These are phyloP conservation scores for Pocillopora grandis DNA, from an alignment of 92 coral and sea anemone species.

Conservation along the genomic window DNA sequence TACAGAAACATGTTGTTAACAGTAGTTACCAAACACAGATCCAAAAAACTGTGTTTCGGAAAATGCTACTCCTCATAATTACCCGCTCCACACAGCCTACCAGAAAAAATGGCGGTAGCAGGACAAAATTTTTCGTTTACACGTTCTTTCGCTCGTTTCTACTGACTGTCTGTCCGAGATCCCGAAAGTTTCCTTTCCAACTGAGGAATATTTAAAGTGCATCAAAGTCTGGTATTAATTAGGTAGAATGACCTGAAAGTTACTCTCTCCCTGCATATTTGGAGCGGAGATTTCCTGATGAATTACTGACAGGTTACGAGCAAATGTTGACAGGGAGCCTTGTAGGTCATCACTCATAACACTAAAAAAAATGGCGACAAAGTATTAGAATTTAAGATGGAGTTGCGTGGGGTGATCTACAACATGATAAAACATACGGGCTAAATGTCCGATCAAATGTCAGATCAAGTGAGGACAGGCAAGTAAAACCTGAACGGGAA, in stretches of 20 bases:
- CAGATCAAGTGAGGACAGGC: too few relatives aligned
- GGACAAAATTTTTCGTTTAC: too few relatives aligned
- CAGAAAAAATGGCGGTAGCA: too few relatives aligned
- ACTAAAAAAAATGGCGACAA: conserved; percentile 44
- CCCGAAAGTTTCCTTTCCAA: neutral
- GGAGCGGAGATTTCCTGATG: conserved; percentile 99
- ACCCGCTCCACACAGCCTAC: too few relatives aligned
- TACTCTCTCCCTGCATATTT: conserved; percentile 99
- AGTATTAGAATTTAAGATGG: neutral
- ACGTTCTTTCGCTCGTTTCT: too few relatives aligned
- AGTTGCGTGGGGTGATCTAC: neutral
- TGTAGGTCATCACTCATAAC: conserved; percentile 99
- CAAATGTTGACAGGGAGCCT: conserved; percentile 96
- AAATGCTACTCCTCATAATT: too few relatives aligned
- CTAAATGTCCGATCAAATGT: too few relatives aligned
- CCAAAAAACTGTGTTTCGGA: too few relatives aligned
- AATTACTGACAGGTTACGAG: conserved; percentile 94
- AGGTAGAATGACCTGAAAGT: conserved; percentile 76
- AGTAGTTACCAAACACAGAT: too few relatives aligned
- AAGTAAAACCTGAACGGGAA: too few relatives aligned
- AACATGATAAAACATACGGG: neutral
- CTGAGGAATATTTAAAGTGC: neutral
- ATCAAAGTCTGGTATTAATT: neutral
- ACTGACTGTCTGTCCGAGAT: too few relatives aligned
- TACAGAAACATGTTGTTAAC: too few relatives aligned